Conservation (phyloP, 2,113 vertebrate genomes). For the Pelvicachromis taeniatus region DNA sequence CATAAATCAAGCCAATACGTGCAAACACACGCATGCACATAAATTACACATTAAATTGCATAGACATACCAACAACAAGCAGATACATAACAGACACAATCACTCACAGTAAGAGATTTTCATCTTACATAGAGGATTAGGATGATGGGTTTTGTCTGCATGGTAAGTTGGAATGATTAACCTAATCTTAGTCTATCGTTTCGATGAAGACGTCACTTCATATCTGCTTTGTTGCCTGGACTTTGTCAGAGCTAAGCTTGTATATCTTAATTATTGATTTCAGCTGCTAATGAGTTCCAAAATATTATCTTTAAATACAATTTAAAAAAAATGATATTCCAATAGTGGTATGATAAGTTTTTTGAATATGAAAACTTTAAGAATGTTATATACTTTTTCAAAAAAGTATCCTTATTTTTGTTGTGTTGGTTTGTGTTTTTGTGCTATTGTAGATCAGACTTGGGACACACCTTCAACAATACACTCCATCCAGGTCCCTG, state of each 20-base stretch:
- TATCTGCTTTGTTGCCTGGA: not conserved
- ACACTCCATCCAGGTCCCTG: too few species aligned
- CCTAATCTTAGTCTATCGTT: slow-evolving; percentile 14
- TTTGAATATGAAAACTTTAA: not conserved
- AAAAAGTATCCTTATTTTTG: not conserved
- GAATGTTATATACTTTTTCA: not conserved
- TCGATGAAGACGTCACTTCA: not conserved
- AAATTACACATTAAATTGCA: not conserved
- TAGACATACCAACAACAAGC: not conserved
- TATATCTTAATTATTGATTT: slow-evolving; percentile 29
- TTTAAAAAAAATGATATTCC: not conserved
- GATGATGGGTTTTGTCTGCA: not conserved
- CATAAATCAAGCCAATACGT: not conserved
- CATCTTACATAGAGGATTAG: slow-evolving; percentile 25
- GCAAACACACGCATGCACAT: not conserved
- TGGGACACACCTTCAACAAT: too few species aligned
- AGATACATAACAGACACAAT: not conserved
- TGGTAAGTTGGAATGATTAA: not conserved
- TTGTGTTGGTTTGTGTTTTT: not conserved
- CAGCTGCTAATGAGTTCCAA: not conserved
- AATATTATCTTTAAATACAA: slow-evolving; percentile 2
- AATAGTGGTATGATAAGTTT: not conserved
- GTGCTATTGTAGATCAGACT: not conserved
- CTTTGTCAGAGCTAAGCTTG: not conserved
- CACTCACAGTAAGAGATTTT: not conserved